These are phyloP conservation scores for Bedellia somnulentella DNA, from an alignment of 2,888 invertebrate species.

Conservation along the genomic window DNA sequence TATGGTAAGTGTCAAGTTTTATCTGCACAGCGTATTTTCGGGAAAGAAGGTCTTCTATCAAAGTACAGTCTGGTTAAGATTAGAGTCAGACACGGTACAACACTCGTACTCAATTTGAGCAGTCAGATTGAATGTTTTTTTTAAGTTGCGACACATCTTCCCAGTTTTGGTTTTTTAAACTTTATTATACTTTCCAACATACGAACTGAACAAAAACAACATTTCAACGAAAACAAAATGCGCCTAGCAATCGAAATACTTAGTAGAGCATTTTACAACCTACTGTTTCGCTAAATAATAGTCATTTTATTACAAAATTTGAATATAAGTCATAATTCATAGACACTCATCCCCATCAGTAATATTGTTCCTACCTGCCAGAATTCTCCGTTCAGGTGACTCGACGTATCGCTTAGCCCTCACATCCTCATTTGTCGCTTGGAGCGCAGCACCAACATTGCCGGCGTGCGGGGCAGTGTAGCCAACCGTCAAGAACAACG, in stretches of 20 bases:
- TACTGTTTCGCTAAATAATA: no score
- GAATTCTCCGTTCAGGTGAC: constrained; percentile 68
- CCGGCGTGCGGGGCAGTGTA: constrained; percentile 81
- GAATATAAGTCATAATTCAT: no score
- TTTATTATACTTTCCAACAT: constrained; percentile 12
- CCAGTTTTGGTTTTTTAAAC: no score
- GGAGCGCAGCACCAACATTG: constrained; percentile 69
- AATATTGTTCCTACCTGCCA: constrained; percentile 75
- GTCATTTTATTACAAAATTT: no score
- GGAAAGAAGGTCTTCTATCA: constrained; percentile 20
- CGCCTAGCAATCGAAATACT: no score
- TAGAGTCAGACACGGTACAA: no score
- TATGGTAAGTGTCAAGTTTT: constrained; percentile 22
- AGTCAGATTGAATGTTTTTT: no score
- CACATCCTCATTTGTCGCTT: constrained; percentile 72
- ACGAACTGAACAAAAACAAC: constrained; percentile 1
- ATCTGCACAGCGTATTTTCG: constrained; percentile 23
- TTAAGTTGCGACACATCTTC: no score
- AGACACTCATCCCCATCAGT: no score
- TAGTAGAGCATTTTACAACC: no score
- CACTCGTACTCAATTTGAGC: no score
- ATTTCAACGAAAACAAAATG: no score
- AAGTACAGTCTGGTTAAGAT: constrained; percentile 23
- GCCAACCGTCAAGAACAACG: constrained; percentile 77
- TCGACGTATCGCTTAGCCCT: constrained; percentile 69